phyloP scores from a whole-genome alignment of 2,888 invertebrate species.

The Parnassius smintheus region DNA sequence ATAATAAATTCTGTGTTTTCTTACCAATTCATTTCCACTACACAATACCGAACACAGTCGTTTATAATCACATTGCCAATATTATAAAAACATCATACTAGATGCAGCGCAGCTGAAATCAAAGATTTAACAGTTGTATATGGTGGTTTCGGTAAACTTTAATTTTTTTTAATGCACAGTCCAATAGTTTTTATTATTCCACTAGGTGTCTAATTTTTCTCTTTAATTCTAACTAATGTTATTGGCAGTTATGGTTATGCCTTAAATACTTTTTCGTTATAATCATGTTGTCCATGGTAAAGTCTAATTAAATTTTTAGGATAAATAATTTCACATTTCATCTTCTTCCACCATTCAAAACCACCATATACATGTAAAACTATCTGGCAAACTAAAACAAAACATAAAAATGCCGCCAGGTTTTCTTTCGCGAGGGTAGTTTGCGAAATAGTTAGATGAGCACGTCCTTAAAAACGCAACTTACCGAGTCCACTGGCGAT shows the following conservation, averaged over 20 bases:
- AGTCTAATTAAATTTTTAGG: no score
- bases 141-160: slow-evolving; percentile 45
- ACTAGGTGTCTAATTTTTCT: not conserved
- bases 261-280: no score
- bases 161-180: no score
- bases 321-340: not conserved
- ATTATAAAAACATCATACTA: slow-evolving; percentile 44
- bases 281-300: no score
- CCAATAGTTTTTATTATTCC: not conserved
- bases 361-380: slow-evolving; percentile 60
- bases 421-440: slow-evolving; percentile 24
- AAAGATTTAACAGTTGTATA: slow-evolving; percentile 49
- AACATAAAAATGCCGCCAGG: not conserved
- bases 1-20: slow-evolving; percentile 57
- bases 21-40: slow-evolving; percentile 63
- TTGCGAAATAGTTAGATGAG: slow-evolving; percentile 35
- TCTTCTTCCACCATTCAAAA: slow-evolving; percentile 33
- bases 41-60: slow-evolving; percentile 49
- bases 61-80: slow-evolving; percentile 49
- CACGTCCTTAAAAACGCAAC: slow-evolving; percentile 67
- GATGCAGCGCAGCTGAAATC: slow-evolving; percentile 60
- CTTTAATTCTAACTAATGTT: not conserved
- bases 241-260: no score
- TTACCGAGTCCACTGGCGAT: slow-evolving; percentile 95
- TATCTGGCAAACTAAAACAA: slow-evolving; percentile 54